Percentiles rank a stretch among this genome's conserved stretches.
These are phyloP conservation scores for Daubentonia madagascariensis DNA, from an alignment of 2,113 vertebrate species.

Conservation along the genomic window DNA sequence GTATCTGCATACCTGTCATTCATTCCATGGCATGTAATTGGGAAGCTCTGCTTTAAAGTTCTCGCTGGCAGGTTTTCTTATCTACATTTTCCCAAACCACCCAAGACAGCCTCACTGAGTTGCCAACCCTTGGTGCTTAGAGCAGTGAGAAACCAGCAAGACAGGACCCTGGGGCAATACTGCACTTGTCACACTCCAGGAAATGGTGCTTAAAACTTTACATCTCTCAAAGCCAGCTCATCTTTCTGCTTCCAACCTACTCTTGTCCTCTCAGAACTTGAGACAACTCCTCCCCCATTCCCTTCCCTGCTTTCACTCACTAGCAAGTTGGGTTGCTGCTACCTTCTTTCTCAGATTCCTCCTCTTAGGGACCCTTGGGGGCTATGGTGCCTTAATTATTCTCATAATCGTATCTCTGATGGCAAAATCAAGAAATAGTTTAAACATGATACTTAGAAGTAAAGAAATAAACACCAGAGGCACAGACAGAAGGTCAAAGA, in stretches of 20 bases:
- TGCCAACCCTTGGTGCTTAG: neutral
- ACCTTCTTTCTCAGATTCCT: neutral
- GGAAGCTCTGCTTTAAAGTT: neutral
- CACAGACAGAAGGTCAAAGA: neutral
- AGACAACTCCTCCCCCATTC: accelerated
- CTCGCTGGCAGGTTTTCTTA: neutral
- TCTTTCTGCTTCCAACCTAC: neutral
- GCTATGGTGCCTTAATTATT: neutral
- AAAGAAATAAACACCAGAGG: neutral
- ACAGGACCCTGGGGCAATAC: too few relatives aligned
- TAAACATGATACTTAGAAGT: neutral
- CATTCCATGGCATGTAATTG: neutral
- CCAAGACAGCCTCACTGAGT: neutral
- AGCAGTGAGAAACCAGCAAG: neutral
- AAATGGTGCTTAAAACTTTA: neutral
- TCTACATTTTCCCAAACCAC: neutral
- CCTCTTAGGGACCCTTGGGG: neutral
- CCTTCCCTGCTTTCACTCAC: neutral
- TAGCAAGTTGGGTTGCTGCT: neutral
- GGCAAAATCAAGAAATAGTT: neutral
- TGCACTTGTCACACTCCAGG: neutral
- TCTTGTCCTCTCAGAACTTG: neutral
- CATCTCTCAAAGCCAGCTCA: neutral
- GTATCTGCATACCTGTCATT: neutral
- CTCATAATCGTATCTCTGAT: neutral